Base-by-base conservation (phyloP, 2,797 vertebrate species). In the Limosa lapponica region DNA sequence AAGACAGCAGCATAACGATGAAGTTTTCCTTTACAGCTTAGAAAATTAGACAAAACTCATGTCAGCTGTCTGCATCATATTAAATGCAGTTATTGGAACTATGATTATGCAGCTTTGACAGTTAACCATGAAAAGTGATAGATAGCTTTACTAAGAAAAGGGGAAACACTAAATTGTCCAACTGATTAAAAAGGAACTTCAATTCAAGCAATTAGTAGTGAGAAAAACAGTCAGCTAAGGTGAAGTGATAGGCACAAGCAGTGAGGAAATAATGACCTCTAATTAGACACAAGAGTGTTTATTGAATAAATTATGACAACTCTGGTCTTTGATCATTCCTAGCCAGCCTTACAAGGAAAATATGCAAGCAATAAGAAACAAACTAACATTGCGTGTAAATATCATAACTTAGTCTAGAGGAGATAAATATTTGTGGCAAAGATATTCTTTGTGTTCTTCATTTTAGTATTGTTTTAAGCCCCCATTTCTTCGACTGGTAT, bases 211-310 rank as follows among this genome's bases (percentile, higher is more conserved):
- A 85, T 80, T 91, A 82, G 46, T 58, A 82, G 85, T 43, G 64
- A 82, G 64, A 65, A 91, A 87, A 94, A 93, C 44, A 91, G 79
- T 91, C 58, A 87, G 67, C 51, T 89, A 89, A 82, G 54, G 43
- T 67, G 51, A 94, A 65, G 61, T 52, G 41, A 75, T 67, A 78
- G 23, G 30, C 62, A 75, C 54, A 95, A 54, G 17, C 25, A 84
- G 34, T 65, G 75, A 87, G 66, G 74, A 89, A 90, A 87, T 69
- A 49, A 58, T 89, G 39, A 55, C 74, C 74, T 89, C 79, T 82
- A 94, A 93, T 79, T 84, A 93, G 46, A 82, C 62, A 84, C n/a
- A 13, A 20, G 71, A 71, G 37, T 59, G 37, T 72, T 79, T 96
- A n/a, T 79, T 81, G 49, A 70, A 91, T 89, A 93, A 85, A 91